Conservation (phyloP, 2,797 vertebrate species). For the Enteromius treurensis region DNA sequence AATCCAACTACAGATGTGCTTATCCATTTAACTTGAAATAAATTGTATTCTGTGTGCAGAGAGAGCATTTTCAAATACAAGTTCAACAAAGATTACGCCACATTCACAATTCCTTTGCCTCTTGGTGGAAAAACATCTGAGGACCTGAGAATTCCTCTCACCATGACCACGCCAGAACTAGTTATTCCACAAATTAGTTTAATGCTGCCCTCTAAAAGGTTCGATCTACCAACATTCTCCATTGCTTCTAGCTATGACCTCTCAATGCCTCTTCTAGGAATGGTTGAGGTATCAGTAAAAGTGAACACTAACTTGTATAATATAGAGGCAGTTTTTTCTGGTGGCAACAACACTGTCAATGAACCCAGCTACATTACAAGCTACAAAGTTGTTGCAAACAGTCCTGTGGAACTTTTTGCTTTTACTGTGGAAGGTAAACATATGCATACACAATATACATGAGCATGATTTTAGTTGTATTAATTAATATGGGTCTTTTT, state of each 20-base stretch:
- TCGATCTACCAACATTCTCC: constrained; percentile 81
- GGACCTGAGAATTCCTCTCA: constrained; percentile 77
- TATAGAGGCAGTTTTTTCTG: constrained; percentile 80
- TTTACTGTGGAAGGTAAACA: constrained; percentile 86
- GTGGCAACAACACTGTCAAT: constrained; percentile 80
- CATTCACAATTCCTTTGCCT: constrained; percentile 84
- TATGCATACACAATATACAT: constrained; percentile 6
- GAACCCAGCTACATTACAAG: constrained; percentile 70
- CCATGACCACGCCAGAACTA: constrained; percentile 76
- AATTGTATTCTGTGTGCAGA: constrained; percentile 1
- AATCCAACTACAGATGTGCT: neutral
- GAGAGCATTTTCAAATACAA: constrained; percentile 83
- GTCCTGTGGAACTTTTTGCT: constrained; percentile 81
- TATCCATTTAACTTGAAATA: neutral
- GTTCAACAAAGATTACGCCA: constrained; percentile 81
- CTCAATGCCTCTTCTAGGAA: constrained; percentile 81
- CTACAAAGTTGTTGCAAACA: constrained; percentile 78
- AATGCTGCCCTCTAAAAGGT: constrained; percentile 73
- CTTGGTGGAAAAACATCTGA: constrained; percentile 86
- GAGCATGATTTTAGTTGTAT: neutral
- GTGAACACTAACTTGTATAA: constrained; percentile 90
- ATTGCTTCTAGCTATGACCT: constrained; percentile 82
- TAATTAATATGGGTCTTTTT: neutral
- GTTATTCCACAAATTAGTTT: constrained; percentile 78
- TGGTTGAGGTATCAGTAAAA: constrained; percentile 82